Conservation (phyloP, 2,113 vertebrate genomes). For the Cyprinodon brontotheroides region DNA sequence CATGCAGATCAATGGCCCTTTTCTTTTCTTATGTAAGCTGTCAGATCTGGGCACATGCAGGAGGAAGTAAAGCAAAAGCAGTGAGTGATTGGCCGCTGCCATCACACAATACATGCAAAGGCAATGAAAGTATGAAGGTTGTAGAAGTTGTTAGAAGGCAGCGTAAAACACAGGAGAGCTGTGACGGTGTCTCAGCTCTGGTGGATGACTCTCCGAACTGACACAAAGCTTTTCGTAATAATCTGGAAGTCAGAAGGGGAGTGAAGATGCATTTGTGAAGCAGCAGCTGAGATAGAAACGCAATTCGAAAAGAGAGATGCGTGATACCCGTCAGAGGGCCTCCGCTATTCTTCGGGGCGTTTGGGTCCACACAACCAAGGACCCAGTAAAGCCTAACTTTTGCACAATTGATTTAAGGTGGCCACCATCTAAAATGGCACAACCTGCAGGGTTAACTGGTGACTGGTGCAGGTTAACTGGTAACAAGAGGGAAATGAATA, state of each 20-base stretch:
- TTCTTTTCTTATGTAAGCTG: slow-evolving; percentile 68
- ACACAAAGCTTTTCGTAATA: slow-evolving; percentile 6
- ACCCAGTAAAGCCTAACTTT: too few species aligned
- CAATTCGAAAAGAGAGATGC: neutral
- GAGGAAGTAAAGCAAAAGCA: slow-evolving; percentile 37
- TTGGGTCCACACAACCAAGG: neutral
- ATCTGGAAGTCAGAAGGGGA: neutral
- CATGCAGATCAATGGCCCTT: slow-evolving; percentile 57
- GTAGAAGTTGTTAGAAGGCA: neutral
- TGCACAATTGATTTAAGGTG: neutral
- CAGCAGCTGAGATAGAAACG: neutral
- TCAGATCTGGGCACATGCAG: slow-evolving; percentile 14
- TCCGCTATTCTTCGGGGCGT: neutral
- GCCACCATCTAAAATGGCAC: neutral
- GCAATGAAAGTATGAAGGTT: neutral
- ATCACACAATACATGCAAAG: too few species aligned
- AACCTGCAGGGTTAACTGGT: too few species aligned
- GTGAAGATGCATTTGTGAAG: neutral
- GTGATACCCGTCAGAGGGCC: too few species aligned
- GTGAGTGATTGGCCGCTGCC: slow-evolving; percentile 27
- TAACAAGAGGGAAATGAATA: neutral
- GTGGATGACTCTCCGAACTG: neutral
- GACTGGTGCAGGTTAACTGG: too few species aligned
- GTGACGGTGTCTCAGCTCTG: too few species aligned
- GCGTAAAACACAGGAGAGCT: neutral